phyloP scores from a whole-genome alignment of 2,797 vertebrate species.

The Mormyrus proboscirostris region DNA sequence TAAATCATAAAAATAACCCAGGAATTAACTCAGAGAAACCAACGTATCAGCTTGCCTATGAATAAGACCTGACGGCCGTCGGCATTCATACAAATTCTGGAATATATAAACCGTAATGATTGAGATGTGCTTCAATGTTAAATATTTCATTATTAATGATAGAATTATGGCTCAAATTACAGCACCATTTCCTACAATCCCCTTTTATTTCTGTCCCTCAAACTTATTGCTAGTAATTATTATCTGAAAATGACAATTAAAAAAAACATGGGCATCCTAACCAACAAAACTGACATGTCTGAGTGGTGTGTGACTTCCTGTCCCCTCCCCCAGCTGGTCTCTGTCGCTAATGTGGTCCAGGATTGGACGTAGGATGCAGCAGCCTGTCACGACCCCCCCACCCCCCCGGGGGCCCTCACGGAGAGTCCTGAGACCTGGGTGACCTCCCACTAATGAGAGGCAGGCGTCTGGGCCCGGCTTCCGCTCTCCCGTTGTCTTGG shows the following conservation, averaged over 20 bases:
- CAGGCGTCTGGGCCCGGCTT: neutral
- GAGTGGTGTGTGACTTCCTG: neutral
- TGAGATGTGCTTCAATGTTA: neutral
- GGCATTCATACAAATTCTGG: neutral
- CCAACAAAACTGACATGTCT: neutral
- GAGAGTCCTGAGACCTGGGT: neutral
- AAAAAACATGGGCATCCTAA: neutral
- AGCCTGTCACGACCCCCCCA: neutral
- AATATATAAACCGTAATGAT: neutral
- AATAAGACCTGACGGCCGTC: neutral
- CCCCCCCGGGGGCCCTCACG: neutral
- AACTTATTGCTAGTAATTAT: neutral
- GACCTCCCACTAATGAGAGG: neutral
- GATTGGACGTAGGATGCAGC: neutral
- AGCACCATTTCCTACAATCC: neutral
- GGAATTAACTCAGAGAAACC: neutral
- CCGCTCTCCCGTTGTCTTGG: neutral
- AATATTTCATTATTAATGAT: neutral
- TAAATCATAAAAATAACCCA: neutral
- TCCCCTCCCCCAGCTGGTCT: neutral
- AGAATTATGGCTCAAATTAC: neutral
- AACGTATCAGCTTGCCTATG: neutral
- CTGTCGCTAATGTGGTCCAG: neutral
- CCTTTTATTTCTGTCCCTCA: neutral
- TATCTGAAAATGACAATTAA: neutral